Percentiles rank a stretch among this genome's conserved stretches.
These are phyloP conservation scores for Dorcus hopei DNA, from an alignment of 2,888 invertebrate genomes.

Conservation along the genomic window DNA sequence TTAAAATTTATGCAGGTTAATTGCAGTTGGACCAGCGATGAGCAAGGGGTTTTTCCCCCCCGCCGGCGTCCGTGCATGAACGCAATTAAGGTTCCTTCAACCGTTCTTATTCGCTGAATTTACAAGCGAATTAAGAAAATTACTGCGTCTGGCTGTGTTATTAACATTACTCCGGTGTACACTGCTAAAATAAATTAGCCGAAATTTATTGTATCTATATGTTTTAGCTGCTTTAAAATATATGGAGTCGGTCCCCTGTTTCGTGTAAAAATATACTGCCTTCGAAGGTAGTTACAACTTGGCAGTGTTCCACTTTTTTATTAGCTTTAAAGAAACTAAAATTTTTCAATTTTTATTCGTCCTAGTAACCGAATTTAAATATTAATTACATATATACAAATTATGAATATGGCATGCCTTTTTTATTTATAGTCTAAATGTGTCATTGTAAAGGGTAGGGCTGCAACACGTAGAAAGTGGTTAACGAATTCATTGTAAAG, in stretches of 20 bases:
- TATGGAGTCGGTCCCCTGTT: no score
- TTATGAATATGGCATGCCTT: no score
- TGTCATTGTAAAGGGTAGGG: no score
- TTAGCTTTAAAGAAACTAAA: no score
- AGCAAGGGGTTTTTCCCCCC: neutral
- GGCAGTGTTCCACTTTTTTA: no score
- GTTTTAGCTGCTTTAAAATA: neutral
- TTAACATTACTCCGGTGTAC: conserved; percentile 33
- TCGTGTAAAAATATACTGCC: no score
- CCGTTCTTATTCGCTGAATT: conserved; percentile 39
- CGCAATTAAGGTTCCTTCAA: conserved; percentile 38
- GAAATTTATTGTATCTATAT: neutral
- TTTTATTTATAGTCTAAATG: no score
- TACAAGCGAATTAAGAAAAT: conserved; percentile 40
- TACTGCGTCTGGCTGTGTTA: conserved; percentile 36
- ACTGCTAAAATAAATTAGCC: conserved; percentile 24
- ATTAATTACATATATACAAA: no score
- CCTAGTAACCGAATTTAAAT: no score
- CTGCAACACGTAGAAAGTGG: neutral
- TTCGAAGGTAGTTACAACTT: no score
- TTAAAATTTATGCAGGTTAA: neutral
- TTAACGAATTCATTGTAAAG: conserved; percentile 15
- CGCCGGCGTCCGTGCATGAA: conserved; percentile 31
- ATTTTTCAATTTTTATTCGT: no score
- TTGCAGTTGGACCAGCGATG: conserved; percentile 6